Conservation (phyloP, 2,113 vertebrate genomes). For the Noturus placidus region DNA sequence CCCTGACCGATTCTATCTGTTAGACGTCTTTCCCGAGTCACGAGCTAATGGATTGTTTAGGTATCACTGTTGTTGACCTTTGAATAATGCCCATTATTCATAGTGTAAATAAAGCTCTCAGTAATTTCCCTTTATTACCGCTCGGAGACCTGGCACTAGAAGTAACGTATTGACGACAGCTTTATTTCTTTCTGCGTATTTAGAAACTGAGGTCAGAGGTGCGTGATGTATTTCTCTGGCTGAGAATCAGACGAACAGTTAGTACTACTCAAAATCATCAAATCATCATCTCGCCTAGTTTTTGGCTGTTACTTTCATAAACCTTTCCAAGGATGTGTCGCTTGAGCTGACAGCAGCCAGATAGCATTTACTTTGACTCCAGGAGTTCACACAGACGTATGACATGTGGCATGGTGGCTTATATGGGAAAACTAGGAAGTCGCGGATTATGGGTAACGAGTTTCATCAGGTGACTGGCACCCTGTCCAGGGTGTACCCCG, state of each 20-base stretch:
- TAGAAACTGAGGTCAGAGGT: not conserved
- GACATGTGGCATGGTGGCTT: not conserved
- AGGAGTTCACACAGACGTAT: slow-evolving; percentile 21
- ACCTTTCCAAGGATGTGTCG: not conserved
- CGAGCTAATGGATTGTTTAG: not conserved
- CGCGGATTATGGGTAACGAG: slow-evolving; percentile 46
- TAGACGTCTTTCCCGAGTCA: not conserved
- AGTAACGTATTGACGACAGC: not conserved
- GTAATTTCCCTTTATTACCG: not conserved
- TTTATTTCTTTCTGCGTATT: not conserved
- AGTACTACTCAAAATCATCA: not conserved
- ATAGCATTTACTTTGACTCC: slow-evolving; percentile 19
- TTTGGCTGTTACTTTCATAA: slow-evolving; percentile 23
- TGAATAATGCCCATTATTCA: not conserved
- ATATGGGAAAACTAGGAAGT: slow-evolving; percentile 16
- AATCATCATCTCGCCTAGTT: slow-evolving; percentile 15
- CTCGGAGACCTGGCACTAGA: not conserved
- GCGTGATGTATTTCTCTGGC: not conserved
- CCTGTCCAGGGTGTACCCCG: no score
- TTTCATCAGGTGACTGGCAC: slow-evolving; percentile 36
- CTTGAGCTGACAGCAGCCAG: slow-evolving; percentile 27
- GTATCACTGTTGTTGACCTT: not conserved
- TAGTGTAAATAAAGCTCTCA: not conserved
- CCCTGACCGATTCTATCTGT: not conserved
- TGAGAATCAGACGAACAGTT: not conserved